A percentile compares a stretch with the other conserved stretches of the same genome.
phyloP scores from a whole-genome alignment of 2,113 vertebrate genomes.

The Ailuropoda melanoleuca region DNA sequence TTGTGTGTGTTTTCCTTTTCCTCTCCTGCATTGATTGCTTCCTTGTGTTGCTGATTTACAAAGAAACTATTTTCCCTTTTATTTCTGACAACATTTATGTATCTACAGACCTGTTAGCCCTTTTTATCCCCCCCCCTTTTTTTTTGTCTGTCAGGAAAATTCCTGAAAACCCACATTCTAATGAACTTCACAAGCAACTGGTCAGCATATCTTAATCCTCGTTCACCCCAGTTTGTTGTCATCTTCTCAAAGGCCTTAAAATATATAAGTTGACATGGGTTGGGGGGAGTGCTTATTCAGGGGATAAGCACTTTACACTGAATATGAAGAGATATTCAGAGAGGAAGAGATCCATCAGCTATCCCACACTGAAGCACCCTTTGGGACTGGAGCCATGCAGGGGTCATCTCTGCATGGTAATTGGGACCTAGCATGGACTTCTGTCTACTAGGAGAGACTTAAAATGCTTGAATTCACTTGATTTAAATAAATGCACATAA shows the following conservation, averaged over 20 bases:
- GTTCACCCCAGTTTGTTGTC: background rate
- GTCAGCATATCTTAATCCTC: conserved; percentile 1
- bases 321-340: background rate
- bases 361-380: background rate
- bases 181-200: background rate
- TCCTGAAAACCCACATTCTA: conserved; percentile 2
- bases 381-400: background rate
- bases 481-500: background rate
- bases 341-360: background rate
- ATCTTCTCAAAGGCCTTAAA: background rate
- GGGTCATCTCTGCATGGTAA: background rate
- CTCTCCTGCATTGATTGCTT: background rate
- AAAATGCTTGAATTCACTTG: background rate
- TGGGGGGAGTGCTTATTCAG: background rate
- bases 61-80: background rate
- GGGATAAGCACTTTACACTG: background rate
- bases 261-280: background rate
- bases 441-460: background rate
- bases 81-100: background rate
- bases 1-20: background rate
- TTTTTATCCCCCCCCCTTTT: background rate
- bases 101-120: background rate
- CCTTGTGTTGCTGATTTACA: background rate
- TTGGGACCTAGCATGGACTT: background rate
- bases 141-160: background rate